These are phyloP conservation scores for Diploptera punctata DNA, from an alignment of 2,888 invertebrate species.

Conservation along the genomic window DNA sequence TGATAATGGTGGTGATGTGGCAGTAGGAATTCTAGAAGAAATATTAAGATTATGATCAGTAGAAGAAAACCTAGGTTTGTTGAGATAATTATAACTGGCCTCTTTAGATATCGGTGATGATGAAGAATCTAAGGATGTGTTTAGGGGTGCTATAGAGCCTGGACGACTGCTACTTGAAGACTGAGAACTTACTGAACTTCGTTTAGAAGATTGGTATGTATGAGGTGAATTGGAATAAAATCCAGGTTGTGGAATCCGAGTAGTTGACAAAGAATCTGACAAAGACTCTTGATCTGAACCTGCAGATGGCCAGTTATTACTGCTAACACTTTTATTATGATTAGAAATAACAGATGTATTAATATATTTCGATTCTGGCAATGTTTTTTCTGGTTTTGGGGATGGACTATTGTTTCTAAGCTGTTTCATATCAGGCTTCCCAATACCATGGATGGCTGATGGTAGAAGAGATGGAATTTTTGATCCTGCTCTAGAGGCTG, in stretches of 20 bases:
- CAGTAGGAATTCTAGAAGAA: conserved; percentile 1
- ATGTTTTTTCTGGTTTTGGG: background rate
- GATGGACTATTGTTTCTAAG: background rate
- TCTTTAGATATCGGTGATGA: background rate
- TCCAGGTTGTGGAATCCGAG: conserved; percentile 35
- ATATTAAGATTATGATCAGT: conserved; percentile 20
- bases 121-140: background rate
- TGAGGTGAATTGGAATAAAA: conserved; percentile 23
- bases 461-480: conserved; percentile 24
- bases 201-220: conserved; percentile 25
- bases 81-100: background rate
- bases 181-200: conserved; percentile 31
- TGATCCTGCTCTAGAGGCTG: background rate
- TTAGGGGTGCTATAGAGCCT: conserved; percentile 24
- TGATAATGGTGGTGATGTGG: background rate
- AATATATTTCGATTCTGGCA: too few species aligned
- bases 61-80: background rate
- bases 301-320: background rate
- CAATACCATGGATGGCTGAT: background rate
- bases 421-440: background rate
- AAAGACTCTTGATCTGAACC: background rate
- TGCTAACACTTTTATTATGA: too few species aligned
- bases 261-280: conserved; percentile 14
- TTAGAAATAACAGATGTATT: too few species aligned
- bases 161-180: conserved; percentile 22